Evolutionary conservation across 2,888 invertebrate species (phyloP), one percentile per base, ranked within the genome.

Genomic region (Zhuqinia jingwanae): DNA sequence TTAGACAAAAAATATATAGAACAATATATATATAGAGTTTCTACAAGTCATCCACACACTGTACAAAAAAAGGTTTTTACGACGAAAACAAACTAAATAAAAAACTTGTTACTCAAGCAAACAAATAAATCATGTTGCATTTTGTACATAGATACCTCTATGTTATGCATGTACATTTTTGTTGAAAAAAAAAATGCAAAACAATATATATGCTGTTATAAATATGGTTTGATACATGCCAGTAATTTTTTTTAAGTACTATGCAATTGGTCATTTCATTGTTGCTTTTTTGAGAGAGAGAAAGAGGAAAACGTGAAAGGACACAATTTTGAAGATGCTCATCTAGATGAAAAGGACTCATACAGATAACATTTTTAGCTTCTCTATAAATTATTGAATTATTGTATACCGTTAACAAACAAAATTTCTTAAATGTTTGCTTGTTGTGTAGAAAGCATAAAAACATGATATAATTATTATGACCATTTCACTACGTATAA

Each of bases 311-410:
- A 53, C 45, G 70, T 60, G 63, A n/a, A 47, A 65, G 76, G 68
- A 81, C 75, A 76, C 68, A 81, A 86, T 75, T 47, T 81, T 78
- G 45, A 75, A 63, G 85, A 85, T 86, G 86, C 86, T 86, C 86
- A 86, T 86, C 68, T 86, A 86, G 68, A 86, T 81, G 76, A 76
- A 53, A 36, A 73, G 73, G 50, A 79, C 42, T 36, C 36, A 70
- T 68, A 70, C n/a, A n/a, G n/a, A n/a, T n/a, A 45, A 60, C 75
- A 65, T 79, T 84, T 30, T 63, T 85, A 79, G 80, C 70, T 42
- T 73, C 76, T 85, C 65, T 36, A 17, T 25, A 73, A 47, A 10
- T 27, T 65, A 27, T n/a, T 15, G 11, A 42, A 68, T 11, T 15
- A 60, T 25, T 25, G 11, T 36, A 36, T 36, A 36, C 25, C 10